These are phyloP conservation scores for Acrocephalus kingi DNA, from an alignment of 2,113 vertebrate species.

Conservation along the genomic window DNA sequence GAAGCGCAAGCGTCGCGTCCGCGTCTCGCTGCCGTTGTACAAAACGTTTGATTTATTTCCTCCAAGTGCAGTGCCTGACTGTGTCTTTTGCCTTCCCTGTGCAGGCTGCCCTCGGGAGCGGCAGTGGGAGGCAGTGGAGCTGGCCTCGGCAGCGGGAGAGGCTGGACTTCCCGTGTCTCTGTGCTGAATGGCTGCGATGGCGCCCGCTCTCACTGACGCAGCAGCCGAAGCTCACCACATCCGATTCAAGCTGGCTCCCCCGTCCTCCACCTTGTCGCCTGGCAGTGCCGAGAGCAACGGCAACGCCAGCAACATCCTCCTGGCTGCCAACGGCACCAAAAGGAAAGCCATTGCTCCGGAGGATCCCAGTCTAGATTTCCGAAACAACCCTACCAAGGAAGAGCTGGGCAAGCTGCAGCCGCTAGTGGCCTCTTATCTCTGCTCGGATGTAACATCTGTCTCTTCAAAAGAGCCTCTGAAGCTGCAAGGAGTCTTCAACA, in stretches of 20 bases:
- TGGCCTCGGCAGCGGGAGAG: constrained; percentile 84
- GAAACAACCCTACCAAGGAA: constrained; percentile 80
- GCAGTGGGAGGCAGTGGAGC: constrained; percentile 89
- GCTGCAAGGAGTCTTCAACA: constrained; percentile 94
- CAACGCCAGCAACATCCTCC: constrained; percentile 92
- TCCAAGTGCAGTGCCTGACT: accelerated
- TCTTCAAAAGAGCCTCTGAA: constrained; percentile 93
- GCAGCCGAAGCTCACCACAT: constrained; percentile 99
- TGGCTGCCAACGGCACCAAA: constrained; percentile 89
- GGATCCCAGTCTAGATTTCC: constrained; percentile 86
- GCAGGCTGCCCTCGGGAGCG: constrained; percentile 87
- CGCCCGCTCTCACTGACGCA: constrained; percentile 99
- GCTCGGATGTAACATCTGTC: constrained; percentile 93
- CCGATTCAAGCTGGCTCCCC: constrained; percentile 99
- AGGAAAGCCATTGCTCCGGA: constrained; percentile 84
- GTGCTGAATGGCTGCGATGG: constrained; percentile 99
- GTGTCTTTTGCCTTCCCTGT: not conserved
- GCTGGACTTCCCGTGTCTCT: constrained; percentile 90
- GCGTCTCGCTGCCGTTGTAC: accelerated
- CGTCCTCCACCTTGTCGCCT: constrained; percentile 94
- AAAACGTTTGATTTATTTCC: accelerated
- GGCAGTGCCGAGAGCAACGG: constrained; percentile 95
- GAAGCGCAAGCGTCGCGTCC: accelerated
- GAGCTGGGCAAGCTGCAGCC: constrained; percentile 93
- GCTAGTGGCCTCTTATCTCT: constrained; percentile 91